Conservation (phyloP, 2,888 invertebrate genomes). For the Ferdinandea cuprea region DNA sequence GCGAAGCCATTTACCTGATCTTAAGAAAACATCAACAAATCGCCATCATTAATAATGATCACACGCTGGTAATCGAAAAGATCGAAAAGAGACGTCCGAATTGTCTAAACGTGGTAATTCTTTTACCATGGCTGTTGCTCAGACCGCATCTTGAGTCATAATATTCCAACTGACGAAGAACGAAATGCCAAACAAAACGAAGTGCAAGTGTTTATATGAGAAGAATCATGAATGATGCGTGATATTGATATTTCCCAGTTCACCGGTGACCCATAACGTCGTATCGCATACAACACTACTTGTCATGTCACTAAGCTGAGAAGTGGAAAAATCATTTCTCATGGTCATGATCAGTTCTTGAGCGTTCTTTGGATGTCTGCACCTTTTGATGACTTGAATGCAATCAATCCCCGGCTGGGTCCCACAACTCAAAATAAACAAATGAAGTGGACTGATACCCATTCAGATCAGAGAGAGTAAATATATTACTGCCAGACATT, state of each 20-base stretch:
- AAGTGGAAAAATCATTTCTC: constrained; percentile 33
- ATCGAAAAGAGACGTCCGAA: constrained; percentile 63
- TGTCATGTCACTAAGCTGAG: no score
- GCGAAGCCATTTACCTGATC: constrained; percentile 79
- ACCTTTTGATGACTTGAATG: constrained; percentile 45
- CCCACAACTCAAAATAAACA: constrained; percentile 51
- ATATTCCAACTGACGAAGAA: constrained; percentile 14
- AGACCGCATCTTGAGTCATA: constrained; percentile 1
- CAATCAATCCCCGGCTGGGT: constrained; percentile 41
- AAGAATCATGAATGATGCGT: constrained; percentile 70
- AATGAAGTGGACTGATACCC: not conserved
- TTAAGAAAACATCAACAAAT: constrained; percentile 82
- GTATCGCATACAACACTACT: constrained; percentile 7
- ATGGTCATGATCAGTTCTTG: constrained; percentile 80
- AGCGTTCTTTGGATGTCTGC: constrained; percentile 53
- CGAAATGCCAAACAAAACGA: constrained; percentile 58
- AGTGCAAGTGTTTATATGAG: constrained; percentile 58
- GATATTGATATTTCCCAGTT: constrained; percentile 59
- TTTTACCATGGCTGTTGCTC: constrained; percentile 7
- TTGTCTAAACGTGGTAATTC: constrained; percentile 63
- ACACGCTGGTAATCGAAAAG: constrained; percentile 76
- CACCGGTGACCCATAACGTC: constrained; percentile 35
- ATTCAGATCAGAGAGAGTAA: constrained; percentile 28
- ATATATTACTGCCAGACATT: constrained; percentile 24
- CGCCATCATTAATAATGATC: constrained; percentile 83